Evolutionary conservation across 2,888 invertebrate species (phyloP), one percentile per base, ranked within the genome.

Genomic region (Caenorhabditis imperialis): DNA sequence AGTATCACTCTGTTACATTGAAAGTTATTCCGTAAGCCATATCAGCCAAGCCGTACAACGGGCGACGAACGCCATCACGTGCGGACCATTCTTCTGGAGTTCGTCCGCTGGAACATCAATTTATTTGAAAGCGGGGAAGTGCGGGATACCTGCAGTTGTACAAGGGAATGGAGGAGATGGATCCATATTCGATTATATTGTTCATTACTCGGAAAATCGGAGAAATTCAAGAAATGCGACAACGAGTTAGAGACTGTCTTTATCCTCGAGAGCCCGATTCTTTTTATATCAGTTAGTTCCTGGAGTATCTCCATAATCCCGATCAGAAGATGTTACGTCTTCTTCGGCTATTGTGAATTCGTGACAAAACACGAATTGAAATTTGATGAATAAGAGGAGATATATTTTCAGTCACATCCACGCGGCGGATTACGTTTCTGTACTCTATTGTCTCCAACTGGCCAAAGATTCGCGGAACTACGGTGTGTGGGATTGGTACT

Each of bases 131-230:
- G 0, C 12, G 27, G 2, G 14, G 27, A 22, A 22, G 3, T 25
- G 12, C 10, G 7, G 8, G 47, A 18, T 14, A 63, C 63, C 63
- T 63, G 63, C 69, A 69, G n/a, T 69, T 47, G 50, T 69, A 69
- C 10, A 69, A 22, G 3, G 69, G 69, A 40, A 58, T 69, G 8
- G 23, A 47, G 7, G 42, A 25, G 30, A 69, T 58, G 16, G 58
- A 58, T 23, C 69, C 69, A 18, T 69, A 69, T 18, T 60, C 35
- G 16, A 58, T 2, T 30, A 69, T 58, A 22, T 57, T 50, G 40
- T 69, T 60, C 69, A 69, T 69, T 12, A 2, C 37, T 42, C 1
- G 0, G 12, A 8, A 16, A 33, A 2, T 12, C 8, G 16, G 12
- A 12, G 18, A 47, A 25, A 47, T 30, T 30, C 30, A 6, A 30